Percentiles rank a stretch among this genome's conserved stretches.
Evolutionary conservation across 2,797 vertebrate genomes (phyloP).

Genomic region (Sitta carolinensis): DNA sequence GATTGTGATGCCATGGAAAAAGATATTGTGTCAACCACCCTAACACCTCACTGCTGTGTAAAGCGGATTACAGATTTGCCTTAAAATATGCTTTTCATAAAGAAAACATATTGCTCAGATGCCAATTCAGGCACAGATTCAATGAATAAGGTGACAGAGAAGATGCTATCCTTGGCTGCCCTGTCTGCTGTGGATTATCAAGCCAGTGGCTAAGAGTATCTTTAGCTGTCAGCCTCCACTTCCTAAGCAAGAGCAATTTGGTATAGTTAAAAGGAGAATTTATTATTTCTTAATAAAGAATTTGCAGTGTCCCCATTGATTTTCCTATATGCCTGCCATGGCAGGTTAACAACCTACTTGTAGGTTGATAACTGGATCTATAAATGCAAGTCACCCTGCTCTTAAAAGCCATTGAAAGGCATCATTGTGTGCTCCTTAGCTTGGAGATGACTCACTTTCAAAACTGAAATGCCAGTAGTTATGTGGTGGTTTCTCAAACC

Average conservation of each 20-base stretch:
- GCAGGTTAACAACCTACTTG: neutral
- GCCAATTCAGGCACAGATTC: neutral
- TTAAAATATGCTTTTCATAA: neutral
- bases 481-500: neutral
- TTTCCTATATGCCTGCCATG: neutral
- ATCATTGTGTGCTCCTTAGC: neutral
- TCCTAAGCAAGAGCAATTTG: neutral
- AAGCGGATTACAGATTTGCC: neutral
- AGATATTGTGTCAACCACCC: neutral
- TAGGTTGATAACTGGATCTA: neutral
- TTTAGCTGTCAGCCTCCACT: neutral
- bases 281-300: neutral
- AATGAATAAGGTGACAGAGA: neutral
- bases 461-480: neutral
- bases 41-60: neutral
- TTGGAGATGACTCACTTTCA: constrained; percentile 25
- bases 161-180: neutral
- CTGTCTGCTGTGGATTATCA: neutral
- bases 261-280: neutral
- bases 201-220: neutral
- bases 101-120: neutral
- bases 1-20: neutral
- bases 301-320: neutral
- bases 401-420: neutral
- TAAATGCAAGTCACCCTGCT: neutral